Percentiles rank a stretch among this genome's conserved stretches.
phyloP scores from a whole-genome alignment of 2,797 vertebrate genomes.

The Rhinogobio ventralis region DNA sequence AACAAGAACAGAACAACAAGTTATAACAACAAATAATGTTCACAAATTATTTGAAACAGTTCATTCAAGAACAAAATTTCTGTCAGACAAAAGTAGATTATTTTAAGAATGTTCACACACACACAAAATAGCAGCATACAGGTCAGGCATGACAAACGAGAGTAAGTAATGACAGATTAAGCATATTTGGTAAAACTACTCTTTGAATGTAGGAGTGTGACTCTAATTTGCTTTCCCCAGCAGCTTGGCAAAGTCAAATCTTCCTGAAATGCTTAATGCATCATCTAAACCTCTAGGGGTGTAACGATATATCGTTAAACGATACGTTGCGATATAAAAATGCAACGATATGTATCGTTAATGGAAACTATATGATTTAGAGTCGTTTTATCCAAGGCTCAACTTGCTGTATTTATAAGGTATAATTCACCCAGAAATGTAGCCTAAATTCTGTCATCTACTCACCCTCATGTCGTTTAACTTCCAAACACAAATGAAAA shows the following conservation, averaged over 20 bases:
- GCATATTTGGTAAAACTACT: background rate
- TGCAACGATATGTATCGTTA: no score
- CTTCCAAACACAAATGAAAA: no score
- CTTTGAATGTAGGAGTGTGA: background rate
- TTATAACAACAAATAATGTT: background rate
- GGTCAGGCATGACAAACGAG: background rate
- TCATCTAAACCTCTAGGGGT: slow-evolving; percentile 6
- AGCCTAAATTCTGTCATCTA: no score
- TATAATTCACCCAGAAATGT: no score
- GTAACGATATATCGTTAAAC: no score
- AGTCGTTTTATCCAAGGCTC: no score
- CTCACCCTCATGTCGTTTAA: no score
- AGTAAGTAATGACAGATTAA: background rate
- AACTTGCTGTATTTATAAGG: no score
- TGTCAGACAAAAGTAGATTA: background rate
- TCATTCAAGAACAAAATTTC: background rate
- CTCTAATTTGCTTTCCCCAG: background rate
- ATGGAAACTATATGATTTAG: no score
- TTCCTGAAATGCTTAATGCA: background rate
- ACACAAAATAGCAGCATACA: background rate
- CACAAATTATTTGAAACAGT: background rate
- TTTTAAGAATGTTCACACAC: background rate
- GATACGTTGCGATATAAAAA: no score
- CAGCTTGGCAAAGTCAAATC: background rate
- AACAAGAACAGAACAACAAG: slow-evolving; percentile 11